Percentiles rank a stretch among this genome's conserved stretches.
These are phyloP conservation scores for Gopherus evgoodei DNA, from an alignment of 2,113 vertebrate species.

Conservation along the genomic window DNA sequence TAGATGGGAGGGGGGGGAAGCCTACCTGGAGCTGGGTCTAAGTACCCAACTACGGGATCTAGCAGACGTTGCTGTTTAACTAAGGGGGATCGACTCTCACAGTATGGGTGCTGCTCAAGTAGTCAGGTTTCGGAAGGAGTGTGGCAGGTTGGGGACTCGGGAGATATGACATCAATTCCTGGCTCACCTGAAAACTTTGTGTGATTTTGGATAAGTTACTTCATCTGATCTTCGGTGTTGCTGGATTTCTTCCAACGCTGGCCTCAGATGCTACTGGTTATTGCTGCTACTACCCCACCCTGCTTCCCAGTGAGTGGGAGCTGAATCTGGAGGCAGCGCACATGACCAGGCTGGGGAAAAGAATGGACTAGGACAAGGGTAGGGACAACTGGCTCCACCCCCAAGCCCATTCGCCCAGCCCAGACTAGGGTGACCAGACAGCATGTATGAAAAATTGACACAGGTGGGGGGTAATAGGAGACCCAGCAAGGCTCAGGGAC, in stretches of 20 bases:
- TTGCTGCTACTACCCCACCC: not conserved
- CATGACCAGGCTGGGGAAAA: no score
- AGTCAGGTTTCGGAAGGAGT: not conserved
- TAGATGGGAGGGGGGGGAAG: not conserved
- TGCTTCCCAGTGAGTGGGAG: not conserved
- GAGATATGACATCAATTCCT: not conserved
- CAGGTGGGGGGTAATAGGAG: no score
- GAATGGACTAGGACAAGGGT: fast-evolving
- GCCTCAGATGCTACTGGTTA: not conserved
- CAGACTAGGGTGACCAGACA: not conserved
- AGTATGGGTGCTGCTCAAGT: not conserved
- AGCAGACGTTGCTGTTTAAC: not conserved
- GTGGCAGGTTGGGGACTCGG: not conserved
- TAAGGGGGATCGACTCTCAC: not conserved
- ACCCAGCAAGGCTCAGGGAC: not conserved
- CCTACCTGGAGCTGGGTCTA: not conserved
- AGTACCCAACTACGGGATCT: not conserved
- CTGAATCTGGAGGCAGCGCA: not conserved
- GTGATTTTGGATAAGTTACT: not conserved
- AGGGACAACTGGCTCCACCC: not conserved
- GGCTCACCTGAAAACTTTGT: not conserved
- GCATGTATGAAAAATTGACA: no score
- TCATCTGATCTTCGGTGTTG: not conserved
- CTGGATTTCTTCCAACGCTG: not conserved
- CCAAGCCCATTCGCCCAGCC: not conserved